These are phyloP conservation scores for Stichodactyla mertensii DNA, from an alignment of 64 coral and sea anemone species.

Conservation along the genomic window DNA sequence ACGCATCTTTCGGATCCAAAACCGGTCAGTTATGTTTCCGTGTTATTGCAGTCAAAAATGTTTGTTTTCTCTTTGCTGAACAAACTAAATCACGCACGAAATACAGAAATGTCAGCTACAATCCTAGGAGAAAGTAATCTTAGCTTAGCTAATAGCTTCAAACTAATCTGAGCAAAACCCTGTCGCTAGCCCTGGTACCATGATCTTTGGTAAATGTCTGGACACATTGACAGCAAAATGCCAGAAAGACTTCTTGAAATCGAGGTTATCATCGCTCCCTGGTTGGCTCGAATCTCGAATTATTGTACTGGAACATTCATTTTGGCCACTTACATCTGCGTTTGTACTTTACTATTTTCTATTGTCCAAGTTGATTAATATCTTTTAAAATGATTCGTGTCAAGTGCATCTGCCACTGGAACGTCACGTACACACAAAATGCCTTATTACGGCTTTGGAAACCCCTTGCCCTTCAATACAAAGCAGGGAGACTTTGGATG, in stretches of 20 bases:
- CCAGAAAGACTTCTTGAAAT: not conserved
- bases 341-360: too few relatives aligned
- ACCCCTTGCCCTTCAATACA: too few relatives aligned
- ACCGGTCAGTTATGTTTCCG: not conserved
- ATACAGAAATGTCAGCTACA: not conserved
- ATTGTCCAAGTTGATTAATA: too few relatives aligned
- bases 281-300: too few relatives aligned
- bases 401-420: too few relatives aligned
- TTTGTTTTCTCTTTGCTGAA: not conserved
- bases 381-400: too few relatives aligned
- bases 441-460: too few relatives aligned
- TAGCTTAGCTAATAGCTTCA: conserved; percentile 1
- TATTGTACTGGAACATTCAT: too few relatives aligned
- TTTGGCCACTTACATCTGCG: too few relatives aligned
- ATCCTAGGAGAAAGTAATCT: not conserved
- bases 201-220: not conserved
- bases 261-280: not conserved
- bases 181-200: not conserved
- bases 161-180: not conserved
- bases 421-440: too few relatives aligned
- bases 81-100: not conserved
- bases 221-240: not conserved
- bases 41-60: not conserved
- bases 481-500: too few relatives aligned
- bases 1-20: not conserved